Evolutionary conservation across 2,888 invertebrate species (phyloP).

Genomic region (Anticlea derivata): DNA sequence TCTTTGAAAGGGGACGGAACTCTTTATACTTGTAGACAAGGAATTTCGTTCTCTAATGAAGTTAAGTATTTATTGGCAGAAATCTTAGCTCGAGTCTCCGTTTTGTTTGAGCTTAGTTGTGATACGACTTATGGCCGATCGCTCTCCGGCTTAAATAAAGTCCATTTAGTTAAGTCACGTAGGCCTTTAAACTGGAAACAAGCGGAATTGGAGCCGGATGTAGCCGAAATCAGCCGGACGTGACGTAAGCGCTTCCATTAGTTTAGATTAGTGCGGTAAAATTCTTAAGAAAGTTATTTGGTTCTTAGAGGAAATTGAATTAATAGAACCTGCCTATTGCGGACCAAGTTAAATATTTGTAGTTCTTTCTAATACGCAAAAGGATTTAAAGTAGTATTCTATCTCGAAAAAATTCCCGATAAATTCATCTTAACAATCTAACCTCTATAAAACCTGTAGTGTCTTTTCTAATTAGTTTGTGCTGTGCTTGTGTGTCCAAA

Average conservation of each 20-base stretch:
- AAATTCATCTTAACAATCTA: no score
- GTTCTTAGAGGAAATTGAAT: slow-evolving; percentile 6
- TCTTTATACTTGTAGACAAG: no score
- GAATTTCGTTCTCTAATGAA: no score
- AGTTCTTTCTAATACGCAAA: no score
- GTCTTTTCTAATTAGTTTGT: no score
- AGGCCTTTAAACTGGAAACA: slow-evolving; percentile 49
- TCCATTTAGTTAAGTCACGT: slow-evolving; percentile 53
- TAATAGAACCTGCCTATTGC: not conserved
- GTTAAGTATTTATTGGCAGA: no score
- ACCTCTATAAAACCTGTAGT: no score
- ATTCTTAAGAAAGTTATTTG: slow-evolving; percentile 9
- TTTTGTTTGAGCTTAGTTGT: slow-evolving; percentile 2
- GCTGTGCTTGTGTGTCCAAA: no score
- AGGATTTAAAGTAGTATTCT: no score
- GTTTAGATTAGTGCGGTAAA: slow-evolving; percentile 18
- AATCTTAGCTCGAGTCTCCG: not conserved
- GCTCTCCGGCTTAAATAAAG: slow-evolving; percentile 32
- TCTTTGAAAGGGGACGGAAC: no score
- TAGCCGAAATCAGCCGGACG: slow-evolving; percentile 34
- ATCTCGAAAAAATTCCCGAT: no score
- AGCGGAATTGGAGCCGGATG: slow-evolving; percentile 35
- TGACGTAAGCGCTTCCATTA: slow-evolving; percentile 33
- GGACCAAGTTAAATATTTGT: not conserved
- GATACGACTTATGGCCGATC: slow-evolving; percentile 5